Evolutionary conservation across 2,888 invertebrate species (phyloP), one percentile per base, ranked within the genome.

Genomic region (Stenodema calcarata): DNA sequence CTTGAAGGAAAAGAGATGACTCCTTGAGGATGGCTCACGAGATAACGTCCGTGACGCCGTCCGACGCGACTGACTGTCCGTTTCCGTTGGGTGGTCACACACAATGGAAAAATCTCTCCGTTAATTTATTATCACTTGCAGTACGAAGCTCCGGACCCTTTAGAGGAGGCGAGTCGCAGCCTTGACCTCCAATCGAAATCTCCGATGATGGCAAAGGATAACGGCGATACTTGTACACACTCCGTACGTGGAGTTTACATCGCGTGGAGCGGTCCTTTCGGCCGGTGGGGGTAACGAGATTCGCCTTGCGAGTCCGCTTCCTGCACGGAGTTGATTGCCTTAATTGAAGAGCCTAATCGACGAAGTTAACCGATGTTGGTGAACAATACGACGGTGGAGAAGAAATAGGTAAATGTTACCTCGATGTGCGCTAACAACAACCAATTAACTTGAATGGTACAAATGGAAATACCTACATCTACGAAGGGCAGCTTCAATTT

Each of bases 41-140:
- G 62, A 62, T 62, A 11, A 12, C 62, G 62, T 62, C 62, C 62
- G 62, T 62, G 62, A 62, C 62, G 62, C 62, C 62, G 23, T 23
- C 62, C 62, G 78, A 78, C 18, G 76, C 76, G 76, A 76, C 76
- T 30, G 70, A 23, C 27, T 78, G 44, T 62, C 62, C 23, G 78
- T 78, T 78, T 78, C 78, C 78, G 78, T 44, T 44, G 41, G 44
- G 18, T 78, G 78, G 14, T 44, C 78, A 78, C 78, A 78, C 78
- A 78, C 78, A 78, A 78, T 78, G 44, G 78, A 78, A 78, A 42
- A 78, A 44, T 62, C 62, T 35, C 62, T 3, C 62, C 44, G 78
- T 78, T 78, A 78, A 78, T 78, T 78, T 62, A 62, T 62, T 62
- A 62, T 62, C 62, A 62, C 62, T 27, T 62, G 62, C 62, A 23